Evolutionary conservation across 1,140 invertebrate genomes (phyloP).

Genomic region (Orchesella cincta): DNA sequence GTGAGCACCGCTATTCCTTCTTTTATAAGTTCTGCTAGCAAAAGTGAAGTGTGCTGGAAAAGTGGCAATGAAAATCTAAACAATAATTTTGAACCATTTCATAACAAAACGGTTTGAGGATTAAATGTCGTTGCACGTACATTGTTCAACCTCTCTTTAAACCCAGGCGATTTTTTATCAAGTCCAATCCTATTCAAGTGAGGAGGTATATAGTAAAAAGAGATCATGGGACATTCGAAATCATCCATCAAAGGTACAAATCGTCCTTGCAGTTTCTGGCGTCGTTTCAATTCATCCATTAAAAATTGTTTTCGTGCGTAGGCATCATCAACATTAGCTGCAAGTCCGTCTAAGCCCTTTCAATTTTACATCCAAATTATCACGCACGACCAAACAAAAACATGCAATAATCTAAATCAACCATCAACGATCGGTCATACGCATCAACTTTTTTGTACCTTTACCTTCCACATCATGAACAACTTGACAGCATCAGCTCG

Average conservation of each 20-base stretch:
- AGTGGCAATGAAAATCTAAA: not conserved
- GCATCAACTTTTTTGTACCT: conserved; percentile 53
- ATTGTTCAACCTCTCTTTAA: not conserved
- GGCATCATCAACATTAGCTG: not conserved
- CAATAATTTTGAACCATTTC: not conserved
- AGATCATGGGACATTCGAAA: conserved; percentile 8
- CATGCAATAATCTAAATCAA: too few species aligned
- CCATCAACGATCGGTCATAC: too few species aligned
- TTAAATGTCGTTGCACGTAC: not conserved
- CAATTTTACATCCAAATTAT: too few species aligned
- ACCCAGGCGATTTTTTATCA: not conserved
- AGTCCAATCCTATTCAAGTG: not conserved
- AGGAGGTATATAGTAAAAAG: conserved; percentile 8
- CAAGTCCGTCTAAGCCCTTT: not conserved
- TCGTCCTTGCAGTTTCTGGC: not conserved
- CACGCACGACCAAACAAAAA: too few species aligned
- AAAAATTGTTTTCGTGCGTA: not conserved
- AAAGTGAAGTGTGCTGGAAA: not conserved
- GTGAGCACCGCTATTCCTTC: not conserved
- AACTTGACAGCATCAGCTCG: conserved; percentile 64
- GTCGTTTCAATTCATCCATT: not conserved
- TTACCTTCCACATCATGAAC: conserved; percentile 63
- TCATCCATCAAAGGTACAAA: not conserved
- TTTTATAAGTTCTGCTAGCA: not conserved
- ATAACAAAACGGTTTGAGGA: not conserved